Evolutionary conservation across 2,797 vertebrate genomes (phyloP).

Genomic region (Podarcis siculus): DNA sequence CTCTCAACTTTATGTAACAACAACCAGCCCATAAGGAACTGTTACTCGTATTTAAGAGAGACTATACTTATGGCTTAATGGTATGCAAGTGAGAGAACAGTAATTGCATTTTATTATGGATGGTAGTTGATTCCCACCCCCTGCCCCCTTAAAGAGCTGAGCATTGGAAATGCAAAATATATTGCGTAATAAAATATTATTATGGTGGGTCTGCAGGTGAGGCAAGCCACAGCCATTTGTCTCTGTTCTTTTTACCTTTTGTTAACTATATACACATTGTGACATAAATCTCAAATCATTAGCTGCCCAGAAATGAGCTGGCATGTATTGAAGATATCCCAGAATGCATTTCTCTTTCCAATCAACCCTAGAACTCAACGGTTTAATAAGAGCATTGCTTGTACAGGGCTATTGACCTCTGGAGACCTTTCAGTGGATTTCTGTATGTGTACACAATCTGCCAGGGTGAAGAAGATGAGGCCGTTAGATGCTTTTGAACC

Average conservation of each 20-base stretch:
- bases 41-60: background rate
- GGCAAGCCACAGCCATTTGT: background rate
- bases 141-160: background rate
- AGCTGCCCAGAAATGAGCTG: background rate
- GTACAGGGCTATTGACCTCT: background rate
- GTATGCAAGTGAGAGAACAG: background rate
- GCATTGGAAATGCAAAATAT: background rate
- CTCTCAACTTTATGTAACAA: background rate
- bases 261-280: background rate
- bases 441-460: background rate
- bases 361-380: background rate
- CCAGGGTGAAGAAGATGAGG: background rate
- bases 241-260: slow-evolving; percentile 3
- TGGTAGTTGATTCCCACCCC: background rate
- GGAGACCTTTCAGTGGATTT: slow-evolving; percentile 25
- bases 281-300: background rate
- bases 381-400: background rate
- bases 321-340: background rate
- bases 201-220: background rate
- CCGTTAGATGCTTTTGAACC: background rate
- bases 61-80: background rate
- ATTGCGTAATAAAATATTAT: background rate
- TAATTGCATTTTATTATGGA: background rate
- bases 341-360: slow-evolving; percentile 10
- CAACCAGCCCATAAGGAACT: background rate